A percentile compares a stretch with the other conserved stretches of the same genome.
Evolutionary conservation across 2,797 vertebrate species (phyloP).

Genomic region (Bradypus variegatus): DNA sequence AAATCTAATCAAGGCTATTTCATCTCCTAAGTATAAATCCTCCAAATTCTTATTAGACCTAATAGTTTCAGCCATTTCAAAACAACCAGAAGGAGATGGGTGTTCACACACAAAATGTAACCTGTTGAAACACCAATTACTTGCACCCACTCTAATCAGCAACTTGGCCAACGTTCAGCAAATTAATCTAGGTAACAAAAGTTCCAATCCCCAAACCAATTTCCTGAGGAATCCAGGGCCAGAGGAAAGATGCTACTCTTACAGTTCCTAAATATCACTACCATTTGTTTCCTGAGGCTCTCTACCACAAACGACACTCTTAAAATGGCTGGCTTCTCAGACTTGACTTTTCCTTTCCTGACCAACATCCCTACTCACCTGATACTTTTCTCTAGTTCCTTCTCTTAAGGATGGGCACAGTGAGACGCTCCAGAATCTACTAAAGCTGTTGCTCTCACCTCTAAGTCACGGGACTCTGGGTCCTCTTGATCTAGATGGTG

Average conservation of each 20-base stretch:
- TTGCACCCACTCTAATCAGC: not conserved
- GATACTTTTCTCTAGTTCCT: slow-evolving; percentile 15
- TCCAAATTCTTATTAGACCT: not conserved
- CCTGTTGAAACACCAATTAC: not conserved
- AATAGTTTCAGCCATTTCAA: slow-evolving; percentile 4
- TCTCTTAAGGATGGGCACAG: not conserved
- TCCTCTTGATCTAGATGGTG: slow-evolving; percentile 69
- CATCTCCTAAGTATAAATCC: not conserved
- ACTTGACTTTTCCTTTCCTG: not conserved
- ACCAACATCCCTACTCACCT: slow-evolving; percentile 44
- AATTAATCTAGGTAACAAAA: slow-evolving; percentile 18
- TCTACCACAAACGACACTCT: not conserved
- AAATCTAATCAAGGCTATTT: not conserved
- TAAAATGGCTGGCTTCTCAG: not conserved
- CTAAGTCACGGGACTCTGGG: slow-evolving; percentile 19
- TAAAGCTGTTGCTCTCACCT: not conserved
- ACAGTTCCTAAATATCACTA: not conserved
- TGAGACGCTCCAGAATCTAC: slow-evolving; percentile 1
- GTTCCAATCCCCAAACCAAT: not conserved
- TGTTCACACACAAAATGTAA: not conserved
- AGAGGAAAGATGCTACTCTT: not conserved
- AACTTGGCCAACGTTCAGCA: not conserved
- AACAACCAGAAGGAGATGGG: not conserved
- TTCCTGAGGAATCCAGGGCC: not conserved
- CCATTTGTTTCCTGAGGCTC: not conserved